phyloP scores from a whole-genome alignment of 2,113 vertebrate genomes.

The Oreotrochilus melanogaster region DNA sequence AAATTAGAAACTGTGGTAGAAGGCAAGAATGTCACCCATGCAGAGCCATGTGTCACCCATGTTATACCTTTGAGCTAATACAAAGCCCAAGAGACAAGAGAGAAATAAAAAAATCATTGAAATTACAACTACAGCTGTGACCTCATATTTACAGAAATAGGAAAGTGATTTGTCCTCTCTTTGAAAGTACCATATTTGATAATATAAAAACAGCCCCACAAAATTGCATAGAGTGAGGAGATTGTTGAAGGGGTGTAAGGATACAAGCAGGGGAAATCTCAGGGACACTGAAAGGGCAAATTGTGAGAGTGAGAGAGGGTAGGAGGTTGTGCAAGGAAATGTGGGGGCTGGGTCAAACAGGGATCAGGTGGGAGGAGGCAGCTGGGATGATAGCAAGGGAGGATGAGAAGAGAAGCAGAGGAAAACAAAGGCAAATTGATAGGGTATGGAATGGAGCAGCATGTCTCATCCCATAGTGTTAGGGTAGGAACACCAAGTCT shows the following conservation, averaged over 20 bases:
- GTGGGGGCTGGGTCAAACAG: neutral
- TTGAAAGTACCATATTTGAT: neutral
- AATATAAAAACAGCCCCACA: neutral
- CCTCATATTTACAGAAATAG: neutral
- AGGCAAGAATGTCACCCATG: rapidly evolving
- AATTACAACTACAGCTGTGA: neutral
- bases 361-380: neutral
- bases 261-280: neutral
- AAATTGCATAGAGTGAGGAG: neutral
- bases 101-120: neutral
- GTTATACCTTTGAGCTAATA: neutral
- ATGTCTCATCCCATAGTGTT: neutral
- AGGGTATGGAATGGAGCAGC: neutral
- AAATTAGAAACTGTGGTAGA: neutral
- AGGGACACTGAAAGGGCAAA: neutral
- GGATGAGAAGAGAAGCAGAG: neutral
- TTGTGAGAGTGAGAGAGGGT: neutral
- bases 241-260: neutral
- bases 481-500: neutral
- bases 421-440: neutral
- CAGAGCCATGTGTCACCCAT: neutral
- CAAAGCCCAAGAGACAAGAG: neutral
- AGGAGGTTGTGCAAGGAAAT: neutral
- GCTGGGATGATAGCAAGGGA: neutral
- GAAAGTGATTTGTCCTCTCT: neutral